Evolutionary conservation across 1,140 invertebrate genomes (phyloP), one percentile per base, ranked within the genome.

Genomic region (Orius insidiosus): DNA sequence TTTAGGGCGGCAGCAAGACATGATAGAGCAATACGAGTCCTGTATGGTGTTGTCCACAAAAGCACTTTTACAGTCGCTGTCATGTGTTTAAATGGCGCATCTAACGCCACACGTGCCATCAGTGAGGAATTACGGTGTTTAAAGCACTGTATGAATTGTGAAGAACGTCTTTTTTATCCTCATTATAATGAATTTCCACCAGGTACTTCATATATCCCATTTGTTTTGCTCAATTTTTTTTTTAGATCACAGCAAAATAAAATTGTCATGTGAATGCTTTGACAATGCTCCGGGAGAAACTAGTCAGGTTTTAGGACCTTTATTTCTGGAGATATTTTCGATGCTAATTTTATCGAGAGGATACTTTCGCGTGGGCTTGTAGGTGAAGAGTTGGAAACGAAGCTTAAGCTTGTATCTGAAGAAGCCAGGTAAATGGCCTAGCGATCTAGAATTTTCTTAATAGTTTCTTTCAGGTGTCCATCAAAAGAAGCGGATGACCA

Each of bases 391-490:
- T 8, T n/a, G n/a, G n/a, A n/a, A n/a, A n/a, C n/a, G n/a, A n/a
- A n/a, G n/a, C 24, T 51, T 2, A 35, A 13, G 1, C 10, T 31
- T 3, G 34, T 51, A n/a, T 19, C 47, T 8, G 43, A 47, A 47
- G 49, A 51, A 51, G 45, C 49, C 1, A 36, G 16, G 49, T 51
- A 41, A 50, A 5, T 5, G n/a, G n/a, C n/a, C n/a, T n/a, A n/a
- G n/a, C n/a, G n/a, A n/a, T n/a, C 37, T 14, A 7, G 10, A 9
- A 34, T 32, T 6, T 45, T 7, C 32, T 8, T 32, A 8, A 2
- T 30, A 13, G 13, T 37, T 19, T 46, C 3, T 37, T 48, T 41
- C 39, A 49, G 48, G 16, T 49, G 48, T 15, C 30, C 45, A n/a
- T 3, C 15, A 19, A 43, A 42, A 18, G 34, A 14, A 18, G 35